A percentile compares a stretch with the other conserved stretches of the same genome.
phyloP scores from a whole-genome alignment of 2,888 invertebrate genomes.

The Cheilosia scutellata region DNA sequence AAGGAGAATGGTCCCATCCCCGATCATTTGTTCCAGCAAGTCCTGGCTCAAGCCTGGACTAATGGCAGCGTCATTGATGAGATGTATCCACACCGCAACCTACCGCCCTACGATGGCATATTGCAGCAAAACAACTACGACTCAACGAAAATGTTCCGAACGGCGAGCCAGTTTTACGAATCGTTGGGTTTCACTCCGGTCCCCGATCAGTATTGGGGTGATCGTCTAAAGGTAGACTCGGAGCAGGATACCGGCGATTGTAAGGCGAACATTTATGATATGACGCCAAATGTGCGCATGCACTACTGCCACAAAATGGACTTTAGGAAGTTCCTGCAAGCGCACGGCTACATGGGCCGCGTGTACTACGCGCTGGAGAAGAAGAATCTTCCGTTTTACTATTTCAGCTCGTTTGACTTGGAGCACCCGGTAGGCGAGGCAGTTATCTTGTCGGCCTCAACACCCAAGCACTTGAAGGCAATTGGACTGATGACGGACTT shows the following conservation, averaged over 20 bases:
- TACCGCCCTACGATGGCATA: slow-evolving; percentile 81
- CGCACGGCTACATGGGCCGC: slow-evolving; percentile 81
- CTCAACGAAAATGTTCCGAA: slow-evolving; percentile 79
- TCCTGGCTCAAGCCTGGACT: slow-evolving; percentile 82
- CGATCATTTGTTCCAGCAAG: slow-evolving; percentile 89
- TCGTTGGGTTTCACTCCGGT: slow-evolving; percentile 80
- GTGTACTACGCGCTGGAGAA: slow-evolving; percentile 81
- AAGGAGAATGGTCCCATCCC: slow-evolving; percentile 89
- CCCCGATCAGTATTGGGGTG: slow-evolving; percentile 78
- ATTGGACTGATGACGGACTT: slow-evolving; percentile 79
- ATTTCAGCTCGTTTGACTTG: slow-evolving; percentile 81
- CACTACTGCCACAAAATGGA: slow-evolving; percentile 82
- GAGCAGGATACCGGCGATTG: slow-evolving; percentile 80
- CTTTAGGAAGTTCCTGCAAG: slow-evolving; percentile 82
- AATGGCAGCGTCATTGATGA: slow-evolving; percentile 81
- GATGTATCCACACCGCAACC: slow-evolving; percentile 79
- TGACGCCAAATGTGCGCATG: slow-evolving; percentile 81
- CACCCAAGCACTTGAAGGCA: slow-evolving; percentile 81
- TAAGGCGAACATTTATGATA: slow-evolving; percentile 81
- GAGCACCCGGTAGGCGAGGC: slow-evolving; percentile 82
- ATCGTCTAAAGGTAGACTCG: slow-evolving; percentile 80
- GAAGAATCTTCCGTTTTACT: slow-evolving; percentile 81
- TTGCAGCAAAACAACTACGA: slow-evolving; percentile 77
- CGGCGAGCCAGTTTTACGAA: slow-evolving; percentile 81
- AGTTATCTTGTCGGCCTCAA: slow-evolving; percentile 81